Percentiles rank a stretch among this genome's conserved stretches.
Evolutionary conservation across 2,888 invertebrate genomes (phyloP).

Genomic region (Trachelus tabidus): DNA sequence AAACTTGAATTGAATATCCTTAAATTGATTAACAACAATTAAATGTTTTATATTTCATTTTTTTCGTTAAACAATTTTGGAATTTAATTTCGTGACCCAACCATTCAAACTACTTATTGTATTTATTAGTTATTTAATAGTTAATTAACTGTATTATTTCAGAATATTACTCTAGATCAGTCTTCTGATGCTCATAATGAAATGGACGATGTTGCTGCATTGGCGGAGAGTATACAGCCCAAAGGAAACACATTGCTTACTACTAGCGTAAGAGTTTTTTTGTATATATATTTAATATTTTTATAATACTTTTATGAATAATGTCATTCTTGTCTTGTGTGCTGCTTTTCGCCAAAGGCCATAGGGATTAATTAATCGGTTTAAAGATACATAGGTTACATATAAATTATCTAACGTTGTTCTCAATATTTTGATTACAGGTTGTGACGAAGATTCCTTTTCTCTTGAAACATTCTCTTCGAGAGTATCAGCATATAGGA

Average conservation of each 20-base stretch:
- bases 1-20: too few relatives aligned
- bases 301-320: conserved; percentile 11
- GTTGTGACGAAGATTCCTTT: conserved; percentile 95
- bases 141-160: conserved; percentile 24
- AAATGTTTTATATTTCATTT: too few relatives aligned
- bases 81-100: too few relatives aligned
- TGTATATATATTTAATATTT: background rate
- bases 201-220: conserved; percentile 91
- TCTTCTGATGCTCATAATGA: conserved; percentile 75
- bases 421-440: conserved; percentile 58
- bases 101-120: background rate
- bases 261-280: conserved; percentile 75
- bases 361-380: background rate
- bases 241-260: conserved; percentile 97
- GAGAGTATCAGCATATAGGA: conserved; percentile 98
- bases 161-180: conserved; percentile 61
- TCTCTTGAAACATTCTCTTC: conserved; percentile 86
- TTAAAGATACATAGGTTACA: background rate
- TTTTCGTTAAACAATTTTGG: too few relatives aligned
- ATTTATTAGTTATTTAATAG: background rate
- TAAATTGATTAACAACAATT: too few relatives aligned
- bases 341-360: background rate
- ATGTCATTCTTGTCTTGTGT: background rate
- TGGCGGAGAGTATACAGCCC: conserved; percentile 96
- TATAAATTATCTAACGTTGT: background rate